Evolutionary conservation across 2,888 invertebrate genomes (phyloP).

Genomic region (Syrista parreyssii): DNA sequence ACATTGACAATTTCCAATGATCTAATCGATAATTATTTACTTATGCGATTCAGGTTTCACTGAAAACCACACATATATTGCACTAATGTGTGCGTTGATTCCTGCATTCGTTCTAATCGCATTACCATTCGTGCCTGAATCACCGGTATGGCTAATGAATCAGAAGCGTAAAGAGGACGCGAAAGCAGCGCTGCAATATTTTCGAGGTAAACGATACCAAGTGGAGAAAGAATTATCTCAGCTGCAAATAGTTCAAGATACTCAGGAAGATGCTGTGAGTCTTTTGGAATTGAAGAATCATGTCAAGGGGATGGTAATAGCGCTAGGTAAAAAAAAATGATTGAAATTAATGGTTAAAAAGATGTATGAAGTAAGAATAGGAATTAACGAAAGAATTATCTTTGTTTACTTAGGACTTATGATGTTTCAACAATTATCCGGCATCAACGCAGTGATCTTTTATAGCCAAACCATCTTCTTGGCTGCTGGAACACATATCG

Average conservation of each 20-base stretch:
- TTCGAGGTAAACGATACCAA: slow-evolving; percentile 73
- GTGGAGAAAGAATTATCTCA: slow-evolving; percentile 70
- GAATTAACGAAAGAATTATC: not conserved
- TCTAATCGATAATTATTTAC: not conserved
- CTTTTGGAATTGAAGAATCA: slow-evolving; percentile 31
- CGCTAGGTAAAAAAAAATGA: slow-evolving; percentile 27
- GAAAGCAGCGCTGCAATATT: slow-evolving; percentile 71
- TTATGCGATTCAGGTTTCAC: slow-evolving; percentile 55
- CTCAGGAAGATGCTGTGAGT: slow-evolving; percentile 33
- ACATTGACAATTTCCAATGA: slow-evolving; percentile 5
- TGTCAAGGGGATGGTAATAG: slow-evolving; percentile 31
- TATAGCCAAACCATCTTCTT: slow-evolving; percentile 71
- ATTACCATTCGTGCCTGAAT: slow-evolving; percentile 78
- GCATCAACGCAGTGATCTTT: slow-evolving; percentile 73
- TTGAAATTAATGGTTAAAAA: not conserved
- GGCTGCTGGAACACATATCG: slow-evolving; percentile 64
- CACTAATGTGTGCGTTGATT: slow-evolving; percentile 63
- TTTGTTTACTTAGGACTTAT: slow-evolving; percentile 67
- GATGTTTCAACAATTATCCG: slow-evolving; percentile 75
- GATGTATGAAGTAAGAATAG: not conserved
- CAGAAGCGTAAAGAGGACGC: slow-evolving; percentile 72
- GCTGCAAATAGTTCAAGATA: slow-evolving; percentile 54
- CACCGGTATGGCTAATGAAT: slow-evolving; percentile 73
- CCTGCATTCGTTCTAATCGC: slow-evolving; percentile 65
- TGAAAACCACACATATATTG: slow-evolving; percentile 64